Evolutionary conservation across 2,888 invertebrate species (phyloP).

Genomic region (Eupithecia exiguata): DNA sequence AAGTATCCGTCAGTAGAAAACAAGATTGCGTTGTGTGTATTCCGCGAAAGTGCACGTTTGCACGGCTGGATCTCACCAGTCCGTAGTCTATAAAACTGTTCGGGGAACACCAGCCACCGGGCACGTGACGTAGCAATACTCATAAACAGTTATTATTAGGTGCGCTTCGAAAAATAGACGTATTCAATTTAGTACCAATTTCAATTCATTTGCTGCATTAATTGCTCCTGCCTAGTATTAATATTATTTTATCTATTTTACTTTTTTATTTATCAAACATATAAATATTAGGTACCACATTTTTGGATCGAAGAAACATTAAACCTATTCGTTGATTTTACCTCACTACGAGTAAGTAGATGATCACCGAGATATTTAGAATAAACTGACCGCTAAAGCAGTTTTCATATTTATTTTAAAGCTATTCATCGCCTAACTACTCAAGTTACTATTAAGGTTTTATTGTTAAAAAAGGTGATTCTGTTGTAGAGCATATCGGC

Average conservation of each 20-base stretch:
- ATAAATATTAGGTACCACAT: no score
- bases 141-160: constrained; percentile 41
- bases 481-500: constrained; percentile 36
- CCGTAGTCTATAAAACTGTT: constrained; percentile 79
- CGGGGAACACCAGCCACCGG: constrained; percentile 70
- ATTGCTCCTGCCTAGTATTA: neutral
- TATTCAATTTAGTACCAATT: neutral
- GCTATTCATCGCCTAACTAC: neutral
- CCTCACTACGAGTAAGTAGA: neutral
- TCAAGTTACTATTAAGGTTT: constrained; percentile 12
- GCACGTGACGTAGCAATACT: constrained; percentile 43
- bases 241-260: neutral
- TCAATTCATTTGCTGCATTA: neutral
- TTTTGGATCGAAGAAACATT: neutral
- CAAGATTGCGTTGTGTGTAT: constrained; percentile 42
- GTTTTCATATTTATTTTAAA: neutral
- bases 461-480: constrained; percentile 28
- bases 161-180: constrained; percentile 19
- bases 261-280: no score
- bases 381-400: neutral
- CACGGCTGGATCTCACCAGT: constrained; percentile 76
- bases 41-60: constrained; percentile 64
- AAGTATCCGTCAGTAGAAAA: constrained; percentile 28
- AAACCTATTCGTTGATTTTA: neutral
- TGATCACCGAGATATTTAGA: neutral